A percentile compares a stretch with the other conserved stretches of the same genome.
These are phyloP conservation scores for Gasterosteus nipponicus DNA, from an alignment of 2,113 vertebrate genomes.

Conservation along the genomic window DNA sequence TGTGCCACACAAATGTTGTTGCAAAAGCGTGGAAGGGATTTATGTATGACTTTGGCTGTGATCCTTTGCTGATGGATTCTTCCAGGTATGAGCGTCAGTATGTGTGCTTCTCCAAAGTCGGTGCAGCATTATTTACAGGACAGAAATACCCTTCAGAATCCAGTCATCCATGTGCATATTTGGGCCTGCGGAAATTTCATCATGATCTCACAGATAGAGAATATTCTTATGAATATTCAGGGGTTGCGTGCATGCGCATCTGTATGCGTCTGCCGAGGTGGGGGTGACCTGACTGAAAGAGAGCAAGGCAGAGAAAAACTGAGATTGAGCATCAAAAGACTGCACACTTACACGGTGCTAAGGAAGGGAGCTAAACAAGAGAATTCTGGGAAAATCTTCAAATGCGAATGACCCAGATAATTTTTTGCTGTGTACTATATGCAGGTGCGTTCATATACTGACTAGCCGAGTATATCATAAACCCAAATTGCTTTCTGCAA, in stretches of 20 bases:
- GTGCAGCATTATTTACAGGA: constrained; percentile 56
- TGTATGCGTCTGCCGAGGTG: background rate
- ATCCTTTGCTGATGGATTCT: background rate
- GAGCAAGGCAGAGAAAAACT: constrained; percentile 21
- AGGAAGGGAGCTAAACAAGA: background rate
- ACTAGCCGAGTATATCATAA: constrained; percentile 15
- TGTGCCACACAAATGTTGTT: background rate
- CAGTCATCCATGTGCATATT: constrained; percentile 10
- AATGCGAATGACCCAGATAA: background rate
- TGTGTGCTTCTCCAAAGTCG: constrained; percentile 26
- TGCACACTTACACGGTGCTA: background rate
- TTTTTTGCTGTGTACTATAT: background rate
- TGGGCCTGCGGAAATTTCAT: constrained; percentile 52
- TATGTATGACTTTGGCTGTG: background rate
- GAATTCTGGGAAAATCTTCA: background rate
- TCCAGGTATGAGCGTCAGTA: constrained; percentile 29
- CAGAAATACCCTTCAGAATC: constrained; percentile 53
- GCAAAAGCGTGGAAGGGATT: background rate
- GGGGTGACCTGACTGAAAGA: constrained; percentile 15
- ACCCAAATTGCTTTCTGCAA: constrained; percentile 13
- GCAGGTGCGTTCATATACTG: background rate
- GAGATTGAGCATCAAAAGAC: background rate
- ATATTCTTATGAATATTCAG: constrained; percentile 56
- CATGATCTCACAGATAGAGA: constrained; percentile 49
- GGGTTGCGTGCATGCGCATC: constrained; percentile 7